phyloP scores from a whole-genome alignment of 2,113 vertebrate species.

The Dasyprocta punctata region DNA sequence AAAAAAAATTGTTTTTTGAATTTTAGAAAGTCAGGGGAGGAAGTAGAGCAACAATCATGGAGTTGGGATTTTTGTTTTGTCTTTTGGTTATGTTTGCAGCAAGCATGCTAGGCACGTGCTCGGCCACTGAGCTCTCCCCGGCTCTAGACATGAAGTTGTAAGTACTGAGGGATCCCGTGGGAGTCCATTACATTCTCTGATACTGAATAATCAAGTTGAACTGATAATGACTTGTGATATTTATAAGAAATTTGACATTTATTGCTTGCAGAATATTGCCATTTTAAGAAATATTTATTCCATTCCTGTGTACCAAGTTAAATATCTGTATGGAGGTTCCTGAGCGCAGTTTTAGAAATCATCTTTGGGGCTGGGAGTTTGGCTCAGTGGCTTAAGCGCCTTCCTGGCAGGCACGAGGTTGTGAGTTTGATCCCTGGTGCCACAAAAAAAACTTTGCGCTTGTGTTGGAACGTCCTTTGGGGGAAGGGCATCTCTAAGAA shows the following conservation, averaged over 20 bases:
- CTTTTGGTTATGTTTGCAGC: neutral
- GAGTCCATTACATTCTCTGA: neutral
- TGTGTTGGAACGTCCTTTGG: neutral
- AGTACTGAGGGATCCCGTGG: neutral
- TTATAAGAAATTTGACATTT: neutral
- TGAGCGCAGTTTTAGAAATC: constrained; percentile 16
- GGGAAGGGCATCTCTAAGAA: neutral
- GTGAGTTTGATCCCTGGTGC: no score
- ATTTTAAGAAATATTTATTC: neutral
- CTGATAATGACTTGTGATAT: neutral
- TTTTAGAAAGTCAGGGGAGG: neutral
- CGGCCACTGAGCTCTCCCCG: no score
- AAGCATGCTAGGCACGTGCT: neutral
- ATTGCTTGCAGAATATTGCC: constrained; percentile 6
- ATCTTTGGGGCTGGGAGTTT: no score
- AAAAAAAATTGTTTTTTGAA: no score
- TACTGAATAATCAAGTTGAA: neutral
- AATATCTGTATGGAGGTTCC: neutral
- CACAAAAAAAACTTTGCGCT: no score
- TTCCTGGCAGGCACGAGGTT: no score
- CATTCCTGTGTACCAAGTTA: neutral
- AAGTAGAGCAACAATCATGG: neutral
- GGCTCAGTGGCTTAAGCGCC: no score
- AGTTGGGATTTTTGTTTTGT: neutral
- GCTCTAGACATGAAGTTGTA: neutral